These are phyloP conservation scores for Pectinophora gossypiella DNA, from an alignment of 1,140 invertebrate species.

Conservation along the genomic window DNA sequence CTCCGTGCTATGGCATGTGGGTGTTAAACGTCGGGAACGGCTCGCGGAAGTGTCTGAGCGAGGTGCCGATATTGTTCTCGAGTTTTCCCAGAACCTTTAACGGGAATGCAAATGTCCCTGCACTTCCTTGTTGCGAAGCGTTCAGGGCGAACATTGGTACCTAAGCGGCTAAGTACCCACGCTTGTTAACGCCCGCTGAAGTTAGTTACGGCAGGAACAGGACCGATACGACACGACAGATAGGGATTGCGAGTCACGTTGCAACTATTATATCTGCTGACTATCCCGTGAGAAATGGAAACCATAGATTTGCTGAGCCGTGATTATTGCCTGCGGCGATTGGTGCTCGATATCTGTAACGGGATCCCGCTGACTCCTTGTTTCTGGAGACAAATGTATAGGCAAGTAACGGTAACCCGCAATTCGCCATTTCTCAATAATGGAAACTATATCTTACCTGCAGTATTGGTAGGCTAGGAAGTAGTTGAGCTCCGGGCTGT, in stretches of 20 bases:
- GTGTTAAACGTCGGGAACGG: slow-evolving; percentile 32
- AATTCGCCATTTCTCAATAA: too few species aligned
- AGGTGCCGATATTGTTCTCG: slow-evolving; percentile 46
- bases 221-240: slow-evolving; percentile 45
- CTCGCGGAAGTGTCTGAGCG: slow-evolving; percentile 37
- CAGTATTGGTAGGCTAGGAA: slow-evolving; percentile 93
- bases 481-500: slow-evolving; percentile 90
- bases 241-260: slow-evolving; percentile 61
- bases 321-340: neutral
- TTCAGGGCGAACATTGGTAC: slow-evolving; percentile 23
- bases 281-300: slow-evolving; percentile 17
- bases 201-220: slow-evolving; percentile 35
- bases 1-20: slow-evolving; percentile 8
- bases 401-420: too few species aligned
- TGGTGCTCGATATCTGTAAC: neutral
- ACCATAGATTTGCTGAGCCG: slow-evolving; percentile 1
- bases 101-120: slow-evolving; percentile 60
- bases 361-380: too few species aligned
- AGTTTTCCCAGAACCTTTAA: slow-evolving; percentile 52
- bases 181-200: slow-evolving; percentile 51
- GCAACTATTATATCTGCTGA: slow-evolving; percentile 41
- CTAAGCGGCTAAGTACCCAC: slow-evolving; percentile 2
- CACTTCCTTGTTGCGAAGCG: slow-evolving; percentile 51
- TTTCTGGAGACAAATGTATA: too few species aligned
- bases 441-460: too few species aligned